Percentiles rank a stretch among this genome's conserved stretches.
phyloP scores from a whole-genome alignment of 1,140 invertebrate genomes.

The Saxidomus purpurata region DNA sequence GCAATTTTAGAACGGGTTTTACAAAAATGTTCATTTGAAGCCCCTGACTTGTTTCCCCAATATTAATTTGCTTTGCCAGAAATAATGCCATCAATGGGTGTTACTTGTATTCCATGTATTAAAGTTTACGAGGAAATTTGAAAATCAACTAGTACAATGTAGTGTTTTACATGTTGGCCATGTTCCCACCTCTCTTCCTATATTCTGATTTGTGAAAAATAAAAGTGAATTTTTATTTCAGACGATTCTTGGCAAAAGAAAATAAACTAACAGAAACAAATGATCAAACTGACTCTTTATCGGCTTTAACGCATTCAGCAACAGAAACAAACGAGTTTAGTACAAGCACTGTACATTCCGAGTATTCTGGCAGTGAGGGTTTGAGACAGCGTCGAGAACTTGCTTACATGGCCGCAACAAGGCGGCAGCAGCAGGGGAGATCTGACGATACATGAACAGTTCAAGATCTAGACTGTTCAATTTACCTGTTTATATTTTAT shows the following conservation, averaged over 20 bases:
- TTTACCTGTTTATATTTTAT: neutral
- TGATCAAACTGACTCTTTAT: neutral
- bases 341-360: neutral
- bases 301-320: neutral
- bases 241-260: conserved; percentile 24
- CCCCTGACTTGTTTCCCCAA: no score
- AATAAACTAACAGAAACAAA: neutral
- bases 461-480: neutral
- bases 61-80: no score
- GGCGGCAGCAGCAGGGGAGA: neutral
- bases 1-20: no score
- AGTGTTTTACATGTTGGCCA: no score
- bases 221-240: neutral
- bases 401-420: conserved; percentile 46
- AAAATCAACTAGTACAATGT: no score
- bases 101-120: no score
- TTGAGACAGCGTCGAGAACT: conserved; percentile 57
- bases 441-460: conserved; percentile 19
- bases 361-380: neutral
- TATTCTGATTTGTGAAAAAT: no score
- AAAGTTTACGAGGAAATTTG: no score
- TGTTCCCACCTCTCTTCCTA: no score
- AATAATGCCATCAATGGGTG: no score
- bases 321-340: neutral
- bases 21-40: no score